These are phyloP conservation scores for Scaptomyza flava DNA, from an alignment of 2,888 invertebrate species.

Conservation along the genomic window DNA sequence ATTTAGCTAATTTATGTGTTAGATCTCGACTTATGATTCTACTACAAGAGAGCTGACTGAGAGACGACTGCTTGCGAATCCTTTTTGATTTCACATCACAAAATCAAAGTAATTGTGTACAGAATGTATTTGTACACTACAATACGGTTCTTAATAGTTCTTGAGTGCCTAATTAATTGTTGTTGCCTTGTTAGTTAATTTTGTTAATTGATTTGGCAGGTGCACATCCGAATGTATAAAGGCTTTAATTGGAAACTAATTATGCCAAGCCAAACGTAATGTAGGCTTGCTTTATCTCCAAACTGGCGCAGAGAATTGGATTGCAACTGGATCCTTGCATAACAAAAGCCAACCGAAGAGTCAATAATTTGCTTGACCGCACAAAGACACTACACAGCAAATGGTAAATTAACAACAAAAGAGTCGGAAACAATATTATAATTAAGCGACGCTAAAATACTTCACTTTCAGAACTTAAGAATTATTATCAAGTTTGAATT, in stretches of 20 bases:
- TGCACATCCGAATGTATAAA: conserved; percentile 46
- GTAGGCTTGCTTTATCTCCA: conserved; percentile 9
- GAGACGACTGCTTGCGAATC: neutral
- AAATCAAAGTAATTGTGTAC: neutral
- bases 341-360: conserved; percentile 52
- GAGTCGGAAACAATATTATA: neutral
- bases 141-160: conserved; percentile 28
- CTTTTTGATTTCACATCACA: neutral
- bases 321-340: conserved; percentile 33
- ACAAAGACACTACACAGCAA: conserved; percentile 48
- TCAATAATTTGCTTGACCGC: conserved; percentile 64
- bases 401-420: conserved; percentile 51
- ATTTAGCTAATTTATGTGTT: neutral
- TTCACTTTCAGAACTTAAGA: neutral
- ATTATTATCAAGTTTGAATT: neutral
- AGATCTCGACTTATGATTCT: neutral
- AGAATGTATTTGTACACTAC: neutral
- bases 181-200: conserved; percentile 51
- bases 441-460: neutral
- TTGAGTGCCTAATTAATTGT: conserved; percentile 53
- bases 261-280: conserved; percentile 25
- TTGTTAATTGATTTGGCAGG: conserved; percentile 25
- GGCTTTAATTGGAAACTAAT: conserved; percentile 56
- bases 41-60: neutral
- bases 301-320: conserved; percentile 23